Base-by-base conservation (phyloP, 1,140 invertebrate genomes). In the Hirudo medicinalis region DNA sequence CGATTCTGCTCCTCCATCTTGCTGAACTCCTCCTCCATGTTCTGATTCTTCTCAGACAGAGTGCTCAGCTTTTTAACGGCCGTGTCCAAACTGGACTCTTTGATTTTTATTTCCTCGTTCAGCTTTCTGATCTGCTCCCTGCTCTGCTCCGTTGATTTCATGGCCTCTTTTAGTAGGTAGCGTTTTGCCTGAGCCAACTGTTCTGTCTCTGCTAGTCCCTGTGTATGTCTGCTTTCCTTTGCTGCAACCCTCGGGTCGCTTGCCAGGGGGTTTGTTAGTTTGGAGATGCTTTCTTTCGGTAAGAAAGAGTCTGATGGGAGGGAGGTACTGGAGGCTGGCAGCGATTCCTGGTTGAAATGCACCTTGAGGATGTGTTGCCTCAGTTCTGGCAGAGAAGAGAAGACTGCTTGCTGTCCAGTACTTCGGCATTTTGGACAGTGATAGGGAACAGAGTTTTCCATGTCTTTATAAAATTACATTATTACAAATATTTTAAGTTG, bases 101-200 rank as follows among this genome's bases (percentile, higher is more conserved):
- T 63, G 57, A 25, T 63, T 63, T 63, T 63, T 22, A 63, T 63
- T 63, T 63, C 57, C 22, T 63, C 57, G 57, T 63, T 63, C 57
- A 63, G 29, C 57, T 63, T 22, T 63, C 29, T 63, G 57, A 63
- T 63, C 57, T 63, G 57, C 57, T 63, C 22, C 57, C 57, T 25
- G 19, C 57, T 63, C 57, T 63, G 57, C 29, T 63, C 57, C 22
- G 57, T 63, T 22, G 22, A 25, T 15, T 63, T 63, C 57, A 63
- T 63, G 22, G 57, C 57, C 57, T 63, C 57, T 32, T 25, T 63
- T 32, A 63, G 29, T 32, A 63, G 29, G 57, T 63, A 63, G 22
- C 57, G 22, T 15, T 63, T 63, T 25, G 29, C 57, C 20, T 63
- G 57, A 20, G 57, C 57, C 57, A 63, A 63, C 57, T 63, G 57